Conservation (phyloP, 1,140 invertebrate genomes). For the Bombus haemorrhoidalis region DNA sequence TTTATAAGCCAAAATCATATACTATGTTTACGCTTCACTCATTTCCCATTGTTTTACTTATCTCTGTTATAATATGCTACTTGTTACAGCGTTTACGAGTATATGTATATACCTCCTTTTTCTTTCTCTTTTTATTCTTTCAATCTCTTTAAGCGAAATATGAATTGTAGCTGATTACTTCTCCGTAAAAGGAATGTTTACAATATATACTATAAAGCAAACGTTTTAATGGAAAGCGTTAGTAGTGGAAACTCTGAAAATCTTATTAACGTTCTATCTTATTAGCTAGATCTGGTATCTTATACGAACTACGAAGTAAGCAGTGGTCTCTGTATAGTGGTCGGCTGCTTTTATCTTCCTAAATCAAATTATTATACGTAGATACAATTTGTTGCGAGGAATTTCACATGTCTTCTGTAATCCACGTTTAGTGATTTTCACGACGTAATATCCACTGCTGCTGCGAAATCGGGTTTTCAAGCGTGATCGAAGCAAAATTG, state of each 20-base stretch:
- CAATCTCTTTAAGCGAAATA: background rate
- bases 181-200: background rate
- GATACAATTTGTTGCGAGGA: slow-evolving; percentile 22
- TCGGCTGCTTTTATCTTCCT: background rate
- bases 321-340: background rate
- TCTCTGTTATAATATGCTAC: background rate
- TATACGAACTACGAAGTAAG: background rate
- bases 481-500: background rate
- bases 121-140: background rate
- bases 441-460: background rate
- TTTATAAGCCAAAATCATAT: background rate
- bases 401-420: slow-evolving; percentile 26
- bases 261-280: slow-evolving; percentile 25
- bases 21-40: background rate
- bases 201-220: too few species aligned
- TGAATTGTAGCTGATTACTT: background rate
- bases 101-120: too few species aligned
- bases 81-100: background rate
- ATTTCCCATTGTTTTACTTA: background rate
- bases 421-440: slow-evolving; percentile 41
- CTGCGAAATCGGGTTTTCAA: background rate
- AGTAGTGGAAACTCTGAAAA: background rate
- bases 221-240: too few species aligned
- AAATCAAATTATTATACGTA: slow-evolving; percentile 46
- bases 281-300: background rate